These are phyloP conservation scores for Dusona sp. DNA, from an alignment of 2,888 invertebrate species.

Conservation along the genomic window DNA sequence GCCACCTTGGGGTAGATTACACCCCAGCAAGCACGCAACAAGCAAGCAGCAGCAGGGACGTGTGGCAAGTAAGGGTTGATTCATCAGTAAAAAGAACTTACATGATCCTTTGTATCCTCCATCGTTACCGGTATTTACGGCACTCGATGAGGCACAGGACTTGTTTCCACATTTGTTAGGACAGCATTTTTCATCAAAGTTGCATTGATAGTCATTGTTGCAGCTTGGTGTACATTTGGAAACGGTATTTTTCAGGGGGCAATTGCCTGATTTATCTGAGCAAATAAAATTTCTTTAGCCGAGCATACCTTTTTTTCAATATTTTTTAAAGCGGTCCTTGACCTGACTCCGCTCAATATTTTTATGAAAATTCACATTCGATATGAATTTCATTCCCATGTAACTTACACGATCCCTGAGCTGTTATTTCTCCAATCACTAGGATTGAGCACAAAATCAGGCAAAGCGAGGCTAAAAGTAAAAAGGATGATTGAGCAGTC, in stretches of 20 bases:
- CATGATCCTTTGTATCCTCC: conserved; percentile 83
- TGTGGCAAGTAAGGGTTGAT: no score
- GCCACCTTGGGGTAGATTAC: no score
- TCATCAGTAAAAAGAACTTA: conserved; percentile 58
- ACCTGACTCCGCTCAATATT: background rate
- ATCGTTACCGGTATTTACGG: conserved; percentile 75
- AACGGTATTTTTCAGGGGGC: conserved; percentile 89
- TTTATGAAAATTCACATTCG: no score
- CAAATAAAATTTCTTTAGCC: background rate
- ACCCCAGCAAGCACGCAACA: no score
- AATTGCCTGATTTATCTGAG: conserved; percentile 84
- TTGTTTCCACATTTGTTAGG: conserved; percentile 89
- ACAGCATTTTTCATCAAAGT: conserved; percentile 89
- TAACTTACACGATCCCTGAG: conserved; percentile 47
- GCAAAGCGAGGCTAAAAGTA: conserved; percentile 58
- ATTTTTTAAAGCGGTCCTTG: background rate
- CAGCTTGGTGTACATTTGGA: conserved; percentile 90
- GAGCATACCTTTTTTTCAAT: background rate
- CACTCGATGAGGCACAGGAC: conserved; percentile 87
- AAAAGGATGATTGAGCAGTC: background rate
- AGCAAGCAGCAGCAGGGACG: no score
- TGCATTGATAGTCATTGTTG: conserved; percentile 88
- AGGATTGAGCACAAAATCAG: conserved; percentile 50
- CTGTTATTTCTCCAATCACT: conserved; percentile 38
- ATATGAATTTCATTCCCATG: background rate